These are phyloP conservation scores for Zaprionus tsacasi DNA, from an alignment of 1,140 invertebrate species.

Conservation along the genomic window DNA sequence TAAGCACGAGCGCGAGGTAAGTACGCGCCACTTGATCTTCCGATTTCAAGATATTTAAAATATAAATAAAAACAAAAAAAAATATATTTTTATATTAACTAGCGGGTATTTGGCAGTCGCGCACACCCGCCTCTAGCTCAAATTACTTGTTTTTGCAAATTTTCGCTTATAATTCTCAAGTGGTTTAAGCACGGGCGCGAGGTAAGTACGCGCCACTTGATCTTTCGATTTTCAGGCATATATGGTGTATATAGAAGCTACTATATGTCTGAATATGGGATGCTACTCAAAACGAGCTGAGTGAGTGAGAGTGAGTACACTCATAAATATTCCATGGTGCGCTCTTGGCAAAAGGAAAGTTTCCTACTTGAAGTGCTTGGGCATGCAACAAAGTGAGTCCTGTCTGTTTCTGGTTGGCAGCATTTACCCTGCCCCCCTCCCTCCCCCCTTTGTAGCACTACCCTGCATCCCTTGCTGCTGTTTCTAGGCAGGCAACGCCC, in stretches of 20 bases:
- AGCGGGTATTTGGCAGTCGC: too few species aligned
- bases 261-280: not conserved
- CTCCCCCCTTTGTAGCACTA: not conserved
- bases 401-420: conserved; percentile 8
- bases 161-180: too few species aligned
- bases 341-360: conserved; percentile 11
- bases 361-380: conserved; percentile 26
- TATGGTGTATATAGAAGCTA: not conserved
- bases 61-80: conserved; percentile 53
- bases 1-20: not conserved
- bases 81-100: too few species aligned
- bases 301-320: not conserved
- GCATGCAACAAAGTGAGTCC: conserved; percentile 33
- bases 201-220: not conserved
- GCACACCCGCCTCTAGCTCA: not conserved
- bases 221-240: not conserved
- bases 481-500: not conserved
- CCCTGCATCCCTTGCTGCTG: not conserved
- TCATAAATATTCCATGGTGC: conserved; percentile 39
- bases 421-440: not conserved
- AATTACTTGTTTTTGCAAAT: too few species aligned
- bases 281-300: not conserved
- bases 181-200: not conserved
- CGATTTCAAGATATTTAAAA: conserved; percentile 34
- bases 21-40: not conserved